Evolutionary conservation across 2,113 vertebrate genomes (phyloP).

Genomic region (Labeo catla): DNA sequence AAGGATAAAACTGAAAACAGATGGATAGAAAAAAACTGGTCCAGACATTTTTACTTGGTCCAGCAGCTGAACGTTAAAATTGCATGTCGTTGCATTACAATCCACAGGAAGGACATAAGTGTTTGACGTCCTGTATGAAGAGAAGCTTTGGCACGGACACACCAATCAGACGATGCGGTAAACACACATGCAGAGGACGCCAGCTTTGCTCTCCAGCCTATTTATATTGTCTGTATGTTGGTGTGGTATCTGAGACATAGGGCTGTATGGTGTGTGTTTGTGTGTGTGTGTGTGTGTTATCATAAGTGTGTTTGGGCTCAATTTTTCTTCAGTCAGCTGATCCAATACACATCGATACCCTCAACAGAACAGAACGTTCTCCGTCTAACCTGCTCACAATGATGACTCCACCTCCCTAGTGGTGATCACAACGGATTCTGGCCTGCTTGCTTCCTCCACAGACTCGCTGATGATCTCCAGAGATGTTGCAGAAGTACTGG

Average conservation of each 20-base stretch:
- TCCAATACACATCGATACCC: neutral
- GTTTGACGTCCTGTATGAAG: slow-evolving; percentile 56
- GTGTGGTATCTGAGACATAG: slow-evolving; percentile 48
- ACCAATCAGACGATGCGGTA: slow-evolving; percentile 60
- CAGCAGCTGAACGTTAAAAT: slow-evolving; percentile 56
- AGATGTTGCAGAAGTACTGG: slow-evolving; percentile 77
- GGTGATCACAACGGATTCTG: slow-evolving; percentile 51
- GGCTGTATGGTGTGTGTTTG: neutral
- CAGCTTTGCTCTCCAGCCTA: slow-evolving; percentile 54
- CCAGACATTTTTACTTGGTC: slow-evolving; percentile 57
- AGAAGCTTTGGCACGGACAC: slow-evolving; percentile 75
- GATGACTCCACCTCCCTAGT: slow-evolving; percentile 77
- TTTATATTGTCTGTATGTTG: slow-evolving; percentile 60
- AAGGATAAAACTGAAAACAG: slow-evolving; percentile 6
- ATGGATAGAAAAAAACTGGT: slow-evolving; percentile 38
- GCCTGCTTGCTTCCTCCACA: slow-evolving; percentile 62
- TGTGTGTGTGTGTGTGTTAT: neutral
- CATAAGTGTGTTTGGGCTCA: slow-evolving; percentile 23
- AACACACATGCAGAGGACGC: slow-evolving; percentile 47
- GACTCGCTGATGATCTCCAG: slow-evolving; percentile 86
- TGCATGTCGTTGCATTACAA: slow-evolving; percentile 56
- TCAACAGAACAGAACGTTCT: neutral
- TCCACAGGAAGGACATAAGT: slow-evolving; percentile 36
- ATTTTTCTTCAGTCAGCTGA: slow-evolving; percentile 8
- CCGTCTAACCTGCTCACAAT: slow-evolving; percentile 64